Evolutionary conservation across 1,140 invertebrate species (phyloP).

Genomic region (Drosophila paulistorum): DNA sequence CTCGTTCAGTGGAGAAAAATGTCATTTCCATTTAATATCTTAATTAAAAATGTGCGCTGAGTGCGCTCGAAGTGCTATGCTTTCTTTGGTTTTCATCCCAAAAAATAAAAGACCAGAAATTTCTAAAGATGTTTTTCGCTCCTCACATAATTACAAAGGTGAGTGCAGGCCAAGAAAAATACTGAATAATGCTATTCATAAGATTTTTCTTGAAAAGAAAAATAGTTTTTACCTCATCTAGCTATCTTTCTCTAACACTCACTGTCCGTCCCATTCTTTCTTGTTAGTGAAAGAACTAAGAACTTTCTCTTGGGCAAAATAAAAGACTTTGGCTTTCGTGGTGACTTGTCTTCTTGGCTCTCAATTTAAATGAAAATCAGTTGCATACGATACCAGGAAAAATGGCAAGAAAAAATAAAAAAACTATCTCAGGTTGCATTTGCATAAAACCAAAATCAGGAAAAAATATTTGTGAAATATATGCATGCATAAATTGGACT

Average conservation of each 20-base stretch:
- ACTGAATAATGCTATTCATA: slow-evolving; percentile 58
- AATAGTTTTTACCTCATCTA: slow-evolving; percentile 30
- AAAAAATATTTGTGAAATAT: slow-evolving; percentile 20
- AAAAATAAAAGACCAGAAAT: slow-evolving; percentile 10
- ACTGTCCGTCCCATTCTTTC: not conserved
- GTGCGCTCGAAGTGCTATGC: slow-evolving; percentile 31
- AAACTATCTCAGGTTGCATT: slow-evolving; percentile 40
- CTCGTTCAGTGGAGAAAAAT: slow-evolving; percentile 24
- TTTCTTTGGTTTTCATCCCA: not conserved
- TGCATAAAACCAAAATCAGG: slow-evolving; percentile 46
- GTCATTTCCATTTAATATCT: slow-evolving; percentile 50
- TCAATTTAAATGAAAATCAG: slow-evolving; percentile 64
- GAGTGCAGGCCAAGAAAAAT: slow-evolving; percentile 34
- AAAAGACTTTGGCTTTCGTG: slow-evolving; percentile 37
- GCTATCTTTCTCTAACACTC: slow-evolving; percentile 16
- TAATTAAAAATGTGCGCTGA: slow-evolving; percentile 52
- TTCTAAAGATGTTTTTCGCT: slow-evolving; percentile 40
- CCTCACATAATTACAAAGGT: slow-evolving; percentile 36
- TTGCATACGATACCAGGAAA: slow-evolving; percentile 35
- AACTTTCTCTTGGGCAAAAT: slow-evolving; percentile 44
- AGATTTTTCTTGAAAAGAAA: slow-evolving; percentile 46
- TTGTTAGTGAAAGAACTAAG: not conserved
- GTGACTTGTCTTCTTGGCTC: slow-evolving; percentile 34
- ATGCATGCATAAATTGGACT: slow-evolving; percentile 55
- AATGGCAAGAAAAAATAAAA: slow-evolving; percentile 28